Percentiles rank a stretch among this genome's conserved stretches.
These are phyloP conservation scores for Pocillopora verrucosa DNA, from an alignment of 64 coral and sea anemone genomes.

Conservation along the genomic window DNA sequence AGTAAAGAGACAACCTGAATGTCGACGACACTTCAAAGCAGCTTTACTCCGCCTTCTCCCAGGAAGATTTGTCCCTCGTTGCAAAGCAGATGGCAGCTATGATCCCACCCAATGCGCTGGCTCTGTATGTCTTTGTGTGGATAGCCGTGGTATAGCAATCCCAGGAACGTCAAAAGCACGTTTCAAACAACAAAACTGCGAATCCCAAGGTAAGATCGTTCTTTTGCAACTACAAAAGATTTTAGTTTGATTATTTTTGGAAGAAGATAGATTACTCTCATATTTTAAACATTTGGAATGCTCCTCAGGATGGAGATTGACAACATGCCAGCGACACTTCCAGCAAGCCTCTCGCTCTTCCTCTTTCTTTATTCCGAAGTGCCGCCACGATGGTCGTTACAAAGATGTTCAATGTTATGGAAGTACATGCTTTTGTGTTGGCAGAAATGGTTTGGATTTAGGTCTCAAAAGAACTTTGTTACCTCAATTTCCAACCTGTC, in stretches of 20 bases:
- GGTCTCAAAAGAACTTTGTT: conserved; percentile 20
- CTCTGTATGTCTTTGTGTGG: conserved; percentile 85
- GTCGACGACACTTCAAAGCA: conserved; percentile 58
- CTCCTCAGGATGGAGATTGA: conserved; percentile 66
- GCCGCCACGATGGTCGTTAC: conserved; percentile 68
- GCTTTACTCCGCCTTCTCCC: conserved; percentile 73
- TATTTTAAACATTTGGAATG: background rate
- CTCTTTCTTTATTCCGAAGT: conserved; percentile 59
- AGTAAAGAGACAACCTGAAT: conserved; percentile 67
- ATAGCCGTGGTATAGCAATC: conserved; percentile 70
- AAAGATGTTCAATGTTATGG: conserved; percentile 71
- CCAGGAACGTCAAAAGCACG: conserved; percentile 78
- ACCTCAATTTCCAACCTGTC: conserved; percentile 23
- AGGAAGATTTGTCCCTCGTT: conserved; percentile 83
- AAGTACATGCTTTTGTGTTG: conserved; percentile 74
- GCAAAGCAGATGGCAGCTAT: conserved; percentile 75
- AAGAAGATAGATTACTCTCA: background rate
- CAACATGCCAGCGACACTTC: conserved; percentile 79
- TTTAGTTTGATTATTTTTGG: background rate
- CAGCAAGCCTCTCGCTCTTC: conserved; percentile 55
- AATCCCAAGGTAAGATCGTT: conserved; percentile 47
- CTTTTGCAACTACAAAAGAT: background rate
- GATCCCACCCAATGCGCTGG: conserved; percentile 76
- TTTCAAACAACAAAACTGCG: conserved; percentile 69
- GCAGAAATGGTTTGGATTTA: conserved; percentile 56